Evolutionary conservation across 1,140 invertebrate species (phyloP), one percentile per base, ranked within the genome.

Genomic region (Sinonovacula constricta): DNA sequence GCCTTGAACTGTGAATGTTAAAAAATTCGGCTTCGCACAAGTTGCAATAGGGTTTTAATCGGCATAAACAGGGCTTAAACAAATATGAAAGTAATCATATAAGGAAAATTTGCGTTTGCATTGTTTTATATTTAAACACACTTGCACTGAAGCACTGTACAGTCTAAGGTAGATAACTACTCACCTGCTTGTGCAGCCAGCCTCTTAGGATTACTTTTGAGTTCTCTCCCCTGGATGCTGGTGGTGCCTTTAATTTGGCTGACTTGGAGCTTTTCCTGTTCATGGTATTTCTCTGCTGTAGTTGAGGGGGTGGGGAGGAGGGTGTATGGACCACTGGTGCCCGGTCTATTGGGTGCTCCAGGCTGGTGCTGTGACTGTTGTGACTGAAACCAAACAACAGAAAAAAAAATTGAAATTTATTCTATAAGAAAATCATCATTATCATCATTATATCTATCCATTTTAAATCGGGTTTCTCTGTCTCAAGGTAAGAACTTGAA

Each of bases 141-240:
- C 34, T 30, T 51, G 49, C 7, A 7, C 1, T 51, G 7, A 7
- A 51, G 49, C n/a, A n/a, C 49, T 51, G 15, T 51, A 51, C 18
- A 22, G 15, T 18, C 15, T 51, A 1, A n/a, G 15, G 26, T n/a
- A n/a, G n/a, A n/a, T 95, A 95, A 86, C 96, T 95, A 45, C 96
- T 96, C 39, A 97, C 97, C 90, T 97, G 96, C 89, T 97, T 97
- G 88, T 97, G 95, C 4, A 98, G 92, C 95, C 97, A 97, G 12
- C 97, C 97, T 83, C 95, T 93, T 71, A 97, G 92, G 1, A 95
- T 94, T 0, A 98, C 96, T 3, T 95, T 95, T 1, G 96, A 95
- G 31, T 95, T 80, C 34, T 86, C 87, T 78, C 88, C 89, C 31
- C 91, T 83, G 75, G 91, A 89, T 10, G 91, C 89, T 49, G 86